These are phyloP conservation scores for Coturnix japonica DNA, from an alignment of 2,113 vertebrate species.

Conservation along the genomic window DNA sequence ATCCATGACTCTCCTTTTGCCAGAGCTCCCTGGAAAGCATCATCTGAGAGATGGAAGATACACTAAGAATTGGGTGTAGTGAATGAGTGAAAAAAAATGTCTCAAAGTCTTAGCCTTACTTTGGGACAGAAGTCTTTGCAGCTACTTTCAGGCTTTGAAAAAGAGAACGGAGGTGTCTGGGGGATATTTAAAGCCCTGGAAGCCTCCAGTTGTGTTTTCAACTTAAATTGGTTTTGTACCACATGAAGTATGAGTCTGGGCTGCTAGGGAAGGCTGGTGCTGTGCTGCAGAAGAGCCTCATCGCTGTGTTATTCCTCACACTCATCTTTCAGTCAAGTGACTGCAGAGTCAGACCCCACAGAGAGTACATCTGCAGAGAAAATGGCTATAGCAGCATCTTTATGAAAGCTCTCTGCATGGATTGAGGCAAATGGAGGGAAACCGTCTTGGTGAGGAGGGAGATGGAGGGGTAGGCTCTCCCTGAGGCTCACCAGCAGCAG, in stretches of 20 bases:
- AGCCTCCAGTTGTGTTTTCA: conserved; percentile 30
- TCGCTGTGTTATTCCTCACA: not conserved
- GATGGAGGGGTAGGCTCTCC: not conserved
- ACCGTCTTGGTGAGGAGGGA: not conserved
- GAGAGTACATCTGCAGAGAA: not conserved
- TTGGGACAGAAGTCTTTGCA: not conserved
- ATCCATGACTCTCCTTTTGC: not conserved
- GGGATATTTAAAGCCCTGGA: not conserved
- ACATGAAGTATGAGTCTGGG: conserved; percentile 21
- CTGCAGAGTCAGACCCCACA: not conserved
- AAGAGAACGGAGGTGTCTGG: not conserved
- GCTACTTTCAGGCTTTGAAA: not conserved
- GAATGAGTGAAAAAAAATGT: not conserved
- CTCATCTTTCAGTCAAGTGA: not conserved
- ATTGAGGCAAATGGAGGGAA: not conserved
- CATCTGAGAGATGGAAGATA: not conserved
- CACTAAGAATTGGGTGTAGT: not conserved
- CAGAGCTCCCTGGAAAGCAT: not conserved
- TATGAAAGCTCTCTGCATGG: not conserved
- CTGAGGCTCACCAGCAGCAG: not conserved
- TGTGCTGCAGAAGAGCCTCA: conserved; percentile 28
- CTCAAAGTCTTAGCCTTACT: not conserved
- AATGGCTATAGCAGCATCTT: not conserved
- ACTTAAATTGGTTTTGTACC: conserved; percentile 24
- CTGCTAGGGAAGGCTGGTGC: not conserved